These are phyloP conservation scores for Sisyra nigra DNA, from an alignment of 2,888 invertebrate species.

Conservation along the genomic window DNA sequence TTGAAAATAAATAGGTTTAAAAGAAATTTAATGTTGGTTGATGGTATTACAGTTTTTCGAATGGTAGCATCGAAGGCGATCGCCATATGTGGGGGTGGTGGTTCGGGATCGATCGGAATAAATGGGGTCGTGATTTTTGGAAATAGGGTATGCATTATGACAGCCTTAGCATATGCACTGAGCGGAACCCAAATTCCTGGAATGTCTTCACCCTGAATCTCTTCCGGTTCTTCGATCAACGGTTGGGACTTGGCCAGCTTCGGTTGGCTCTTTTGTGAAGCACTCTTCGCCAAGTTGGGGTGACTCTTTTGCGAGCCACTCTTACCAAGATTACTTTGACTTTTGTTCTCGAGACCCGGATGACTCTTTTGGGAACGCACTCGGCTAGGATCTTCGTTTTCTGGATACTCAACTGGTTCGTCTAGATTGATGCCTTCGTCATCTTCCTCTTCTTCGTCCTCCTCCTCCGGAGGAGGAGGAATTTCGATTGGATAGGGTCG, in stretches of 20 bases:
- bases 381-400: slow-evolving; percentile 21
- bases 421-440: slow-evolving; percentile 24
- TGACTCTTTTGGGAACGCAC: slow-evolving; percentile 4
- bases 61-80: slow-evolving; percentile 52
- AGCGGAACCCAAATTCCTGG: slow-evolving; percentile 28
- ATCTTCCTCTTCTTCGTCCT: slow-evolving; percentile 17
- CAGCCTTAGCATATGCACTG: slow-evolving; percentile 22
- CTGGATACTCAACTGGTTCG: slow-evolving; percentile 17
- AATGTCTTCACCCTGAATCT: slow-evolving; percentile 7
- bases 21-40: too few relatives aligned
- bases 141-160: slow-evolving; percentile 25
- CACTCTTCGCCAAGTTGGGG: slow-evolving; percentile 7
- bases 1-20: background rate
- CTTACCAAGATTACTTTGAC: background rate
- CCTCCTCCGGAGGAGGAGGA: slow-evolving; percentile 16
- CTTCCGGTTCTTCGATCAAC: slow-evolving; percentile 8
- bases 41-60: slow-evolving; percentile 34
- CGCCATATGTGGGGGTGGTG: slow-evolving; percentile 46
- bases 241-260: slow-evolving; percentile 7
- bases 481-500: slow-evolving; percentile 13
- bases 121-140: slow-evolving; percentile 31
- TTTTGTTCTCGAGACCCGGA: too few relatives aligned
- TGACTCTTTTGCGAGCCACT: background rate
- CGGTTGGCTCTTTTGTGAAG: too few relatives aligned
- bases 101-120: slow-evolving; percentile 38